Evolutionary conservation across 2,797 vertebrate species (phyloP).

Genomic region (Acanthornis magna): DNA sequence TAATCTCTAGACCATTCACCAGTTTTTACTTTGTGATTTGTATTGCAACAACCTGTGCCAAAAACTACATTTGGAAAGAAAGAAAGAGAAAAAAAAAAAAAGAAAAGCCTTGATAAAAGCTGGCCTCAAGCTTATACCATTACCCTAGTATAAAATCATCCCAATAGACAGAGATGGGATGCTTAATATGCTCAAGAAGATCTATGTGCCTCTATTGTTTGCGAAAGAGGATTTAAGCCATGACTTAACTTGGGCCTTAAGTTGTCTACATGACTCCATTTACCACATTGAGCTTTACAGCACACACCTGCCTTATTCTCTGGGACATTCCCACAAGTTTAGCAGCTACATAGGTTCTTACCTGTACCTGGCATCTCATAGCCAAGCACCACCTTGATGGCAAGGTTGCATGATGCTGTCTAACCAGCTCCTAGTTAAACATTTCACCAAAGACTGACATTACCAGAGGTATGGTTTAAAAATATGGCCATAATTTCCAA

Average conservation of each 20-base stretch:
- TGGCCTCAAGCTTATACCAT: background rate
- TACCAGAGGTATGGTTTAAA: background rate
- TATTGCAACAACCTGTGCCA: background rate
- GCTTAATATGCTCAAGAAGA: background rate
- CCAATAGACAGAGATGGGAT: background rate
- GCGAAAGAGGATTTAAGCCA: background rate
- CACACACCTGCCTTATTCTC: accelerated
- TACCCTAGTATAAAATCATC: background rate
- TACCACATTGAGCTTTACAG: background rate
- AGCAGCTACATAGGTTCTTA: background rate
- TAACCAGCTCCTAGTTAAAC: background rate
- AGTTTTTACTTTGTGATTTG: background rate
- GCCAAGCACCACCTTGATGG: accelerated
- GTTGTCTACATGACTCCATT: background rate
- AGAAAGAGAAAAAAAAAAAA: background rate
- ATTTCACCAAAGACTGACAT: background rate
- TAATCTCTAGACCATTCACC: background rate
- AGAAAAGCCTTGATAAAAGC: background rate
- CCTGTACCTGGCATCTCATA: background rate
- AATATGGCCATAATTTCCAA: background rate
- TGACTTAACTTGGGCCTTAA: background rate
- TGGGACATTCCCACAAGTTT: background rate
- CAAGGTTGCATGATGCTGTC: background rate
- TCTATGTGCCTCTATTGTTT: background rate
- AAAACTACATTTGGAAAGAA: background rate